A percentile compares a stretch with the other conserved stretches of the same genome.
Evolutionary conservation across 2,113 vertebrate genomes (phyloP).

Genomic region (Corythoichthys haematopterus): DNA sequence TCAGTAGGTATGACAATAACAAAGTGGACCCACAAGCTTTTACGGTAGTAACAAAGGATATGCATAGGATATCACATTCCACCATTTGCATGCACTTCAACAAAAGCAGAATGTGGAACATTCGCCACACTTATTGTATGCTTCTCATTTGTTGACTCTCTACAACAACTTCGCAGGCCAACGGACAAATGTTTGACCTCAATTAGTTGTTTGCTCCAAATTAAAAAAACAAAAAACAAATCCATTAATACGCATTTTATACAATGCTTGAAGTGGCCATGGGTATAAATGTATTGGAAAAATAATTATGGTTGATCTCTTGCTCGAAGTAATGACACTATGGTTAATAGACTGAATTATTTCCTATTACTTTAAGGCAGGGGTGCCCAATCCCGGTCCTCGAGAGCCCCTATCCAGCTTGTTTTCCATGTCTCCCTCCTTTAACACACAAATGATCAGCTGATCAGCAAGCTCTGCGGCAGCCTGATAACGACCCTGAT

Average conservation of each 20-base stretch:
- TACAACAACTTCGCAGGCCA: slow-evolving; percentile 27
- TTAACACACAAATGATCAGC: too few relatives aligned
- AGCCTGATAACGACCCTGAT: too few relatives aligned
- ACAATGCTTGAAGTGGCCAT: neutral
- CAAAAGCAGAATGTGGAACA: slow-evolving; percentile 65
- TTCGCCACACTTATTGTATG: slow-evolving; percentile 45
- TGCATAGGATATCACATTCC: slow-evolving; percentile 72
- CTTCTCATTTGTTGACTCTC: slow-evolving; percentile 25
- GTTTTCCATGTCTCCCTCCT: too few relatives aligned
- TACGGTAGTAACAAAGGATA: slow-evolving; percentile 67
- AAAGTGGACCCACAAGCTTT: slow-evolving; percentile 55
- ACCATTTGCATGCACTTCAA: slow-evolving; percentile 55
- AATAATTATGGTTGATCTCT: neutral
- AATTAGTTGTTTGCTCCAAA: neutral
- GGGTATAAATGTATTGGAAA: neutral
- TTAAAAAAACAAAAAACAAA: neutral
- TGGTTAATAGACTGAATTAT: neutral
- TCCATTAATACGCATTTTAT: neutral
- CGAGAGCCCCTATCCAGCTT: too few relatives aligned
- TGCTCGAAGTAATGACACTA: neutral
- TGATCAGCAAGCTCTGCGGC: too few relatives aligned
- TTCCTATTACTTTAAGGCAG: too few relatives aligned
- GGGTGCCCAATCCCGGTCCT: too few relatives aligned
- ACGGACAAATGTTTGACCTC: slow-evolving; percentile 21
- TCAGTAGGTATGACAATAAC: slow-evolving; percentile 52